Evolutionary conservation across 2,888 invertebrate genomes (phyloP), one percentile per base, ranked within the genome.

Genomic region (Diloba caeruleocephala): DNA sequence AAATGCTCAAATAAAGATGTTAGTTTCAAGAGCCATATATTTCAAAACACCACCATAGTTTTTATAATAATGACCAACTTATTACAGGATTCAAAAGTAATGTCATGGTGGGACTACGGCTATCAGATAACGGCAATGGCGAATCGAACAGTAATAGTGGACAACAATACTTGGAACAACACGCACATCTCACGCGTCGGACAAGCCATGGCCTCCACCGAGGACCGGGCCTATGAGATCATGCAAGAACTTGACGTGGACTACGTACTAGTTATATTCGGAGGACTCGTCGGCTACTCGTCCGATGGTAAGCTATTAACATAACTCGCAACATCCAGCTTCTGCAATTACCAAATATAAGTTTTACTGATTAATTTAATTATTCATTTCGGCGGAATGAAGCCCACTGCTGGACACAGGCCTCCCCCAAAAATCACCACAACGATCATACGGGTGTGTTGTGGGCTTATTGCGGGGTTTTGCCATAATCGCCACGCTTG

Each of bases 41-140:
- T n/a, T n/a, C n/a, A 5, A 2, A 3, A 17, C 17, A 17, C 17
- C 29, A 23, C 23, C 6, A 6, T 8, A 14, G 13, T 14, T 13
- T 31, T 8, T 8, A 3, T 31, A 13, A 14, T 0, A 12, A 31
- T 31, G 7, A 8, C 13, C 13, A 14, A 29, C 8, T 14, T 31
- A 6, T 21, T 95, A 0, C 76, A 97, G 97, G 97, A 99, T 89
- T 96, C 99, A 0, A 97, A 98, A 85, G 97, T 99, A 51, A 99
- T 99, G 99, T 99, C 99, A 0, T 99, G 99, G 99, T 99, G 99
- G 99, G 99, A 99, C 95, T 99, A 99, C 90, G 99, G 99, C 0
- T 99, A 99, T 91, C 98, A 98, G 92, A 99, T 99, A 93, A 99
- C 99, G 0, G 99, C 99, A 0, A 99, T 99, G 99, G 99, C 99